Evolutionary conservation across 2,113 vertebrate genomes (phyloP).

Genomic region (Ammodytes marinus): DNA sequence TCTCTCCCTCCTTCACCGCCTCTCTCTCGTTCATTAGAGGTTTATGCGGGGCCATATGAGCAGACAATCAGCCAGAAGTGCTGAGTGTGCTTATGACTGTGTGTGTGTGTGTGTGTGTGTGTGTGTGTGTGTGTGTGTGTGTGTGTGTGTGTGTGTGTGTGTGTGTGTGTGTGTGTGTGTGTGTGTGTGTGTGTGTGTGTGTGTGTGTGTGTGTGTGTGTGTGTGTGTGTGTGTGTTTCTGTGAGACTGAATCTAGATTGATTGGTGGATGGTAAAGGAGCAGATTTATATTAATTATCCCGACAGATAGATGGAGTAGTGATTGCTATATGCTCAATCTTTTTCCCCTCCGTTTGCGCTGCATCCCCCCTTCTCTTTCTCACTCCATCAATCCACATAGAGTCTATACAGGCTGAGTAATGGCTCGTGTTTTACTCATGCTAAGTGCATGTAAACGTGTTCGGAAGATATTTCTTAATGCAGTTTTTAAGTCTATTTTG

Average conservation of each 20-base stretch:
- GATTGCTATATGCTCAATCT: slow-evolving; percentile 68
- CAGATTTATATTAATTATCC: slow-evolving; percentile 81
- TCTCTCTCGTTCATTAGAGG: slow-evolving; percentile 75
- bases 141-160: neutral
- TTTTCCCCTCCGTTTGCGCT: slow-evolving; percentile 40
- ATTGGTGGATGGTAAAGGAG: slow-evolving; percentile 75
- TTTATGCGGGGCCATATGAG: slow-evolving; percentile 60
- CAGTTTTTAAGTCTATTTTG: neutral
- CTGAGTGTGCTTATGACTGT: slow-evolving; percentile 33
- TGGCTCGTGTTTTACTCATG: neutral
- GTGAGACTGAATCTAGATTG: slow-evolving; percentile 63
- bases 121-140: slow-evolving; percentile 1
- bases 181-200: neutral
- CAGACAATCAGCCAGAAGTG: slow-evolving; percentile 70
- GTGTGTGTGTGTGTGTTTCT: slow-evolving; percentile 10
- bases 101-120: slow-evolving; percentile 6
- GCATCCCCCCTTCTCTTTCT: slow-evolving; percentile 14
- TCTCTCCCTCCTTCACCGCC: slow-evolving; percentile 55
- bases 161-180: neutral
- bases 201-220: neutral
- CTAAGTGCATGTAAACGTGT: neutral
- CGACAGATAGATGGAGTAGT: slow-evolving; percentile 71
- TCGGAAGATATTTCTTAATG: neutral
- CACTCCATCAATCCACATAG: neutral
- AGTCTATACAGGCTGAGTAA: neutral